A percentile compares a stretch with the other conserved stretches of the same genome.
Evolutionary conservation across 2,888 invertebrate genomes (phyloP).

Genomic region (Synanthedon tipuliformis): DNA sequence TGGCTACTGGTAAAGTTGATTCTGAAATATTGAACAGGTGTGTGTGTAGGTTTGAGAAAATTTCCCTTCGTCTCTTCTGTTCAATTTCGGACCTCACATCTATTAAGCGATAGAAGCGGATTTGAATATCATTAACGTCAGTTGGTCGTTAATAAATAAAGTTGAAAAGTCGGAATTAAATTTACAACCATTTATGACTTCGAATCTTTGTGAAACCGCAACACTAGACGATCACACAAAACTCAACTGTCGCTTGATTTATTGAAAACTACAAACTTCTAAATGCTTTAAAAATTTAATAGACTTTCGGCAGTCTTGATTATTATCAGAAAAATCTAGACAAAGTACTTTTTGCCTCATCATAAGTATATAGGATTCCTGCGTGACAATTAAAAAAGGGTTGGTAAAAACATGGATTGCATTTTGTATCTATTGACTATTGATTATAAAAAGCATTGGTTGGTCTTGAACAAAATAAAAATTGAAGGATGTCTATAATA

Average conservation of each 20-base stretch:
- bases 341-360: too few relatives aligned
- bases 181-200: not conserved
- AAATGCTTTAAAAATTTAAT: too few relatives aligned
- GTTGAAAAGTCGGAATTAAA: not conserved
- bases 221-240: not conserved
- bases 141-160: slow-evolving; percentile 13
- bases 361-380: too few relatives aligned
- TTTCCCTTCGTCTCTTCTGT: not conserved
- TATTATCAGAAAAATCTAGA: too few relatives aligned
- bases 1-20: slow-evolving; percentile 57
- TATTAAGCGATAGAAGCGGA: slow-evolving; percentile 21
- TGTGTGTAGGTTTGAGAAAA: not conserved
- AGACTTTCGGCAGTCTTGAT: too few relatives aligned
- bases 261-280: too few relatives aligned
- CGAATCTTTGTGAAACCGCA: not conserved
- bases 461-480: not conserved
- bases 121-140: slow-evolving; percentile 48
- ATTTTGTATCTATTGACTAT: too few relatives aligned
- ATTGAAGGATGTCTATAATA: not conserved
- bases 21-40: slow-evolving; percentile 46
- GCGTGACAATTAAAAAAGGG: too few relatives aligned
- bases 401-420: too few relatives aligned
- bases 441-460: too few relatives aligned
- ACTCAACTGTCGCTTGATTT: too few relatives aligned
- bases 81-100: slow-evolving; percentile 12